These are phyloP conservation scores for Catostylus mosaicus DNA, from an alignment of 30 jellyfish, hydroid and myxozoan species.

Conservation along the genomic window DNA sequence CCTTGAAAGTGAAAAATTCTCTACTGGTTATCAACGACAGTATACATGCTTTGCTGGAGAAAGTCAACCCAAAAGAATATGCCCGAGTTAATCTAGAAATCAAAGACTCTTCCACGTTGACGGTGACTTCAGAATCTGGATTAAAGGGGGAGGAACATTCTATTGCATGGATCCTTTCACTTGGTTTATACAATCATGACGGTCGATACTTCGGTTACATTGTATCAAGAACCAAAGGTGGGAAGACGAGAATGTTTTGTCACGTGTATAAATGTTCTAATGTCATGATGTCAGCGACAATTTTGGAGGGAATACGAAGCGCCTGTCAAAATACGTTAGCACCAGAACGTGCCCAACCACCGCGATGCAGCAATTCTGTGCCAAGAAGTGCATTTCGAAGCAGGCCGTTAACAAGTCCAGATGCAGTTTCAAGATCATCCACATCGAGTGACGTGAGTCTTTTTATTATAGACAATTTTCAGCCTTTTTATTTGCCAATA, in stretches of 20 bases:
- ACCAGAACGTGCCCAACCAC: conserved; percentile 33
- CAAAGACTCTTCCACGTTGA: conserved; percentile 30
- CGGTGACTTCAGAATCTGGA: conserved; percentile 39
- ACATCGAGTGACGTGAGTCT: conserved; percentile 70
- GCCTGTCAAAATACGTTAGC: conserved; percentile 81
- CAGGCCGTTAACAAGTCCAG: conserved; percentile 41
- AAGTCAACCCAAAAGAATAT: conserved; percentile 79
- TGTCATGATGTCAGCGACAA: conserved; percentile 50
- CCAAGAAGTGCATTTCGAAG: conserved; percentile 54
- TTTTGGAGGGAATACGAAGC: conserved; percentile 76
- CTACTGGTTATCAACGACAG: conserved; percentile 81
- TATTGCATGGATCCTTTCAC: conserved; percentile 82
- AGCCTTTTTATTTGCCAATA: no score
- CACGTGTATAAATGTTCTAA: conserved; percentile 74
- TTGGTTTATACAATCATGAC: conserved; percentile 82
- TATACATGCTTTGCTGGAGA: conserved; percentile 71
- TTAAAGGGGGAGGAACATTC: conserved; percentile 75
- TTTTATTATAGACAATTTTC: no score
- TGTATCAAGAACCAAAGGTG: conserved; percentile 56
- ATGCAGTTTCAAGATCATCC: conserved; percentile 60
- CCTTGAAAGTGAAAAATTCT: conserved; percentile 78
- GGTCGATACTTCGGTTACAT: conserved; percentile 88
- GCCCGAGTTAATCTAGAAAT: conserved; percentile 60
- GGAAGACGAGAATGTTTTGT: conserved; percentile 79
- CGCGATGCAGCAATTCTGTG: conserved; percentile 63